Conservation (phyloP, 1,140 invertebrate genomes). For the Orchesella cincta region DNA sequence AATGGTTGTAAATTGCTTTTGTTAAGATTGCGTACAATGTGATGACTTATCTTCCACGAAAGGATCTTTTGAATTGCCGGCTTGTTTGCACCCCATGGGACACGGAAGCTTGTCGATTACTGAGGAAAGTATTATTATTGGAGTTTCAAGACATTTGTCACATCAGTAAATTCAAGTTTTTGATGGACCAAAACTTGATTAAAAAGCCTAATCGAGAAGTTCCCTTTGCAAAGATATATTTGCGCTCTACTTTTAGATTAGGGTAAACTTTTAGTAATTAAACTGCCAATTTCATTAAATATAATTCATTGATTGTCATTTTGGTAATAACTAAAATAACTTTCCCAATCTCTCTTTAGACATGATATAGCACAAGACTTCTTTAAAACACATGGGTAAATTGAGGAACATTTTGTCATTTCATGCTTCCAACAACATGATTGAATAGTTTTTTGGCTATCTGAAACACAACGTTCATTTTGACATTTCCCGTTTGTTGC, state of each 20-base stretch:
- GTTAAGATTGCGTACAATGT: background rate
- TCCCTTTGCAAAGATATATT: constrained; percentile 8
- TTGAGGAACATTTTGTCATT: background rate
- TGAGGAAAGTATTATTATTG: constrained; percentile 1
- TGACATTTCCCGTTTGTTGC: background rate
- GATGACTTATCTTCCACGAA: background rate
- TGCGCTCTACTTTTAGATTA: background rate
- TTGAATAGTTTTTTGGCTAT: background rate
- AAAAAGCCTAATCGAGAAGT: background rate
- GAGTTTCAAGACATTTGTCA: constrained; percentile 24
- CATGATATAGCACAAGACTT: constrained; percentile 20
- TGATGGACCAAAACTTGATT: background rate
- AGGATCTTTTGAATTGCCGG: background rate
- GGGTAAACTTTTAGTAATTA: too few species aligned
- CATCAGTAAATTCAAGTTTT: constrained; percentile 9
- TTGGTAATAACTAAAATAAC: too few species aligned
- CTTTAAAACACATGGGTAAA: constrained; percentile 23
- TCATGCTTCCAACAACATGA: too few species aligned
- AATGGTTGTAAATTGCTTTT: background rate
- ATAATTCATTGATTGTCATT: too few species aligned
- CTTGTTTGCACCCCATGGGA: background rate
- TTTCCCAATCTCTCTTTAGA: too few species aligned
- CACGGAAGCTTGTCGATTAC: constrained; percentile 1
- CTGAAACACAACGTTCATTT: background rate
- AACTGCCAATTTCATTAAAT: too few species aligned